These are phyloP conservation scores for Altica lythri DNA, from an alignment of 2,888 invertebrate species.

Conservation along the genomic window DNA sequence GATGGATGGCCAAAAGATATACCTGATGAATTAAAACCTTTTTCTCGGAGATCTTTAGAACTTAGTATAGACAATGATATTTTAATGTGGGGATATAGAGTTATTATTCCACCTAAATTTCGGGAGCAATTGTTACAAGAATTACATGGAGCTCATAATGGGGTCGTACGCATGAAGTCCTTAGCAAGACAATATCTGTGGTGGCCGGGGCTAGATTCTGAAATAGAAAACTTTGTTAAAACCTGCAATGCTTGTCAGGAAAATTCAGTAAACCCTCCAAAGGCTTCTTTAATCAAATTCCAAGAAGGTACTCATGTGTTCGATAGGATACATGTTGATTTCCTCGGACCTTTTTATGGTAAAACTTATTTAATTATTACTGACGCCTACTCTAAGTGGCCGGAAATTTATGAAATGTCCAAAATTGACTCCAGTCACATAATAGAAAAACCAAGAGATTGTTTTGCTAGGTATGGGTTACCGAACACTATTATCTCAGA, in stretches of 20 bases:
- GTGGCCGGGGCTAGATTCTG: constrained; percentile 42
- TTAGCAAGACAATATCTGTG: constrained; percentile 35
- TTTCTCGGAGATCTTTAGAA: constrained; percentile 16
- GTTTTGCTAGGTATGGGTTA: constrained; percentile 41
- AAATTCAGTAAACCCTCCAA: constrained; percentile 41
- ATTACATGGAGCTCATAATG: constrained; percentile 34
- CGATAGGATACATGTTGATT: constrained; percentile 55
- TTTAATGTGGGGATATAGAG: constrained; percentile 29
- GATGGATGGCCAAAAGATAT: constrained; percentile 18
- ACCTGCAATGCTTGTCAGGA: constrained; percentile 40
- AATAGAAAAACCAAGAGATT: constrained; percentile 32
- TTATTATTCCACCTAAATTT: constrained; percentile 23
- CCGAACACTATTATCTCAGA: no score
- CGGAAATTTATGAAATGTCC: constrained; percentile 46
- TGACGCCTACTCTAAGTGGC: constrained; percentile 55
- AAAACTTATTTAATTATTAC: constrained; percentile 43
- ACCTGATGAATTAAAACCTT: constrained; percentile 19
- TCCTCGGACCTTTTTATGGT: constrained; percentile 46
- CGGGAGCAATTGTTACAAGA: constrained; percentile 29
- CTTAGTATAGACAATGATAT: constrained; percentile 24
- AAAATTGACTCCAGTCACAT: constrained; percentile 18
- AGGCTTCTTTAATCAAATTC: constrained; percentile 37
- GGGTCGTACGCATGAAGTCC: constrained; percentile 42
- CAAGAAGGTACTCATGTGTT: constrained; percentile 43
- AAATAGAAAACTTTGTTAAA: constrained; percentile 41